These are phyloP conservation scores for Aplochiton taeniatus DNA, from an alignment of 2,797 vertebrate genomes.

Conservation along the genomic window DNA sequence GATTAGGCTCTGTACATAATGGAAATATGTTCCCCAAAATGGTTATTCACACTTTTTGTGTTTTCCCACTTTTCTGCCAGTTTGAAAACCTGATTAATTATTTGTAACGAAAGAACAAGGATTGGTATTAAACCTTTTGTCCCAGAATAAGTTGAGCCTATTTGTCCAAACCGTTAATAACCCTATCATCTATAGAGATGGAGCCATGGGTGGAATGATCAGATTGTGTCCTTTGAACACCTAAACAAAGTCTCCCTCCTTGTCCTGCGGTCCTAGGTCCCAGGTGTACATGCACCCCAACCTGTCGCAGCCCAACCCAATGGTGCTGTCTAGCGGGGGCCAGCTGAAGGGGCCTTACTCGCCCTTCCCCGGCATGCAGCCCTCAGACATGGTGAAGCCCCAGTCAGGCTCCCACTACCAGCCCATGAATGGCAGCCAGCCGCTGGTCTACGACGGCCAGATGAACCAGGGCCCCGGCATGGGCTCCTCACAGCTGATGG, in stretches of 20 bases:
- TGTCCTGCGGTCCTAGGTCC: constrained; percentile 75
- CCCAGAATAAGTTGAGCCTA: too few species aligned
- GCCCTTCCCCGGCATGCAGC: constrained; percentile 93
- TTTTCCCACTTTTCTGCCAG: too few species aligned
- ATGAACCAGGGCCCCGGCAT: constrained; percentile 90
- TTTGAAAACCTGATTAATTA: too few species aligned
- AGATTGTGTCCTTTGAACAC: background rate
- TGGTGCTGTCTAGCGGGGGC: constrained; percentile 93
- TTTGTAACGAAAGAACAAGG: too few species aligned
- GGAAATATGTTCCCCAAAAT: too few species aligned
- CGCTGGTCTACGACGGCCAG: constrained; percentile 90
- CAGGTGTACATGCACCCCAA: constrained; percentile 99
- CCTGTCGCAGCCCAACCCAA: constrained; percentile 92
- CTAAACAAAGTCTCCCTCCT: background rate
- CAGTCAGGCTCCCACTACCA: constrained; percentile 96
- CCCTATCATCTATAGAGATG: too few species aligned
- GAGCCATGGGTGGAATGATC: too few species aligned
- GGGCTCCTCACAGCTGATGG: constrained; percentile 95
- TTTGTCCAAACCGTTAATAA: too few species aligned
- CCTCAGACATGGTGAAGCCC: constrained; percentile 94
- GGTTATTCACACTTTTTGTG: too few species aligned
- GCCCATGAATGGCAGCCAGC: constrained; percentile 92
- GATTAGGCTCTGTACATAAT: too few species aligned
- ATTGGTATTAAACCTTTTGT: too few species aligned
- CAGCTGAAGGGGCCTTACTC: constrained; percentile 94